Conservation (phyloP, 2,113 vertebrate species). For the Antennarius striatus region DNA sequence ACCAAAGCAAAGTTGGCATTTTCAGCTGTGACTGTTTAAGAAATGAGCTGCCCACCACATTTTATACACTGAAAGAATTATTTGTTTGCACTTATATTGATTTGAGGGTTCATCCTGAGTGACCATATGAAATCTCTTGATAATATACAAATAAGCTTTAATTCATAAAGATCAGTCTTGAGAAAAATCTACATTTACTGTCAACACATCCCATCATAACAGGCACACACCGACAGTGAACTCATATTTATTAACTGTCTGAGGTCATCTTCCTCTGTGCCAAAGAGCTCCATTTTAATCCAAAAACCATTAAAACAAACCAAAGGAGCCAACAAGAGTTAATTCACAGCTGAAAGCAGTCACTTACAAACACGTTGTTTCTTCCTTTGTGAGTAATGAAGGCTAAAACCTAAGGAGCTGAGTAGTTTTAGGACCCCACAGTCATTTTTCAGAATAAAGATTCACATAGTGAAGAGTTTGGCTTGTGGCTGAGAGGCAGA, state of each 20-base stretch:
- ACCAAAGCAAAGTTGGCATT: not conserved
- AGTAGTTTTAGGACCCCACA: not conserved
- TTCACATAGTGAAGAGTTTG: not conserved
- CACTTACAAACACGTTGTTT: not conserved
- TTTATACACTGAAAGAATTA: not conserved
- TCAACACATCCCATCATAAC: slow-evolving; percentile 2
- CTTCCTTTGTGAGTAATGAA: not conserved
- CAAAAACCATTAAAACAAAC: not conserved
- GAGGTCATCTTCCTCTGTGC: not conserved
- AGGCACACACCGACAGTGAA: not conserved
- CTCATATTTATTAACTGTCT: no score
- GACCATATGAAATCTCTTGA: slow-evolving; percentile 1
- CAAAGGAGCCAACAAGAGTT: no score
- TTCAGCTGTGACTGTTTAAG: not conserved
- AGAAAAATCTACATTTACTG: not conserved
- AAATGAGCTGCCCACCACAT: not conserved
- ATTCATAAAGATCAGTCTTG: not conserved
- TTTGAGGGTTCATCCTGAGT: slow-evolving; percentile 16
- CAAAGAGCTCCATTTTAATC: not conserved
- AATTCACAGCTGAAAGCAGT: slow-evolving; percentile 2
- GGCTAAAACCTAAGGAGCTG: not conserved
- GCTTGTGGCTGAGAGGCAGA: not conserved
- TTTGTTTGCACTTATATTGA: not conserved
- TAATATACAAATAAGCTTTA: not conserved
- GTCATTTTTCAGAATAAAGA: not conserved